Evolutionary conservation across 2,888 invertebrate genomes (phyloP).

Genomic region (Xanthia togata): DNA sequence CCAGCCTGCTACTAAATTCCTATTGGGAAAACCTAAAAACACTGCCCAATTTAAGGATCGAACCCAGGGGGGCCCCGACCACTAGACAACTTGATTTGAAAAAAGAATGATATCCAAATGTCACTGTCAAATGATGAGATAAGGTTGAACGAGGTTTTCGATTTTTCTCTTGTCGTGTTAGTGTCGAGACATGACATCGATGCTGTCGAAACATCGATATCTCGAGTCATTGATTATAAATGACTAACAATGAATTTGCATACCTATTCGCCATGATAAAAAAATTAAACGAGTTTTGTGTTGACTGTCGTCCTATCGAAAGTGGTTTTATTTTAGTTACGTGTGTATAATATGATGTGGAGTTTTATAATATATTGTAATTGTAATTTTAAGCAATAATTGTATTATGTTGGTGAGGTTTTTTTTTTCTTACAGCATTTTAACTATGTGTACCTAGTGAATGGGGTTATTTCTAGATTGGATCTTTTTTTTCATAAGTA

Average conservation of each 20-base stretch:
- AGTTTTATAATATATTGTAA: slow-evolving; percentile 52
- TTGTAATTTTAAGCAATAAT: slow-evolving; percentile 46
- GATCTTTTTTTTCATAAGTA: slow-evolving; percentile 21
- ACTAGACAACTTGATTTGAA: background rate
- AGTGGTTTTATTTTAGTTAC: slow-evolving; percentile 58
- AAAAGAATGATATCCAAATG: slow-evolving; percentile 25
- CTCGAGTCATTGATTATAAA: slow-evolving; percentile 33
- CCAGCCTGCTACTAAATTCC: background rate
- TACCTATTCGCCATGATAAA: slow-evolving; percentile 36
- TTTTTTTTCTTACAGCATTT: slow-evolving; percentile 38
- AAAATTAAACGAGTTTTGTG: slow-evolving; percentile 46
- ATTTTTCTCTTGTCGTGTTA: slow-evolving; percentile 1
- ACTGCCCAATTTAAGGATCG: background rate
- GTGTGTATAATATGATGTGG: slow-evolving; percentile 39
- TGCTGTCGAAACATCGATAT: slow-evolving; percentile 41
- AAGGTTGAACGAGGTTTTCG: background rate
- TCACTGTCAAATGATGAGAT: slow-evolving; percentile 11
- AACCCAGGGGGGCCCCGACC: background rate
- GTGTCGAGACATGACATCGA: slow-evolving; percentile 15
- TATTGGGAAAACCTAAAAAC: background rate
- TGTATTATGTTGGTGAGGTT: slow-evolving; percentile 38
- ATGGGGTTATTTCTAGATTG: slow-evolving; percentile 48
- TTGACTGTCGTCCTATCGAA: slow-evolving; percentile 49
- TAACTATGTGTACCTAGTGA: slow-evolving; percentile 51
- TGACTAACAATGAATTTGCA: slow-evolving; percentile 50